Evolutionary conservation across 2,888 invertebrate species (phyloP).

Genomic region (Osmoderma eremita): DNA sequence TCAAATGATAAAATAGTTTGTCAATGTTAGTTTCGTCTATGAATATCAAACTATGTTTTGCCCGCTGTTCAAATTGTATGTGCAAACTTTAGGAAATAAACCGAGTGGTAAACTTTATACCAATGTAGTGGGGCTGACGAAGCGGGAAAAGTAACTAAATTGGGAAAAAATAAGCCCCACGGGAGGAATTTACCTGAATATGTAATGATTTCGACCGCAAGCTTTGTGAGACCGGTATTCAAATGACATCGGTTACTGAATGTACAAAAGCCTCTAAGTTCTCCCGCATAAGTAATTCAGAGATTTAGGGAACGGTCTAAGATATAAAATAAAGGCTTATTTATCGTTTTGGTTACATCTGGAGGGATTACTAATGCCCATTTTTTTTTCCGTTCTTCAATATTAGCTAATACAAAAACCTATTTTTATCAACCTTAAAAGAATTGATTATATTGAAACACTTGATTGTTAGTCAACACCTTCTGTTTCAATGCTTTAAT

Average conservation of each 20-base stretch:
- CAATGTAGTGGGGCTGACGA: constrained; percentile 3
- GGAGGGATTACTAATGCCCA: too few relatives aligned
- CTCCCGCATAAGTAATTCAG: constrained; percentile 24
- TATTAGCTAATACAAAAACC: too few relatives aligned
- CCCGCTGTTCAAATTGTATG: background rate
- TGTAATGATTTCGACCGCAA: constrained; percentile 19
- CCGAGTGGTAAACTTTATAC: constrained; percentile 15
- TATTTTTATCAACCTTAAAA: too few relatives aligned
- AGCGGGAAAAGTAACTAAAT: constrained; percentile 23
- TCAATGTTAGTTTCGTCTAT: constrained; percentile 1
- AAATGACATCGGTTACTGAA: constrained; percentile 26
- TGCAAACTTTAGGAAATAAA: constrained; percentile 10
- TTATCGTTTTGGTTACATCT: too few relatives aligned
- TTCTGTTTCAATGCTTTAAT: too few relatives aligned
- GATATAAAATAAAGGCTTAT: too few relatives aligned
- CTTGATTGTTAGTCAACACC: too few relatives aligned
- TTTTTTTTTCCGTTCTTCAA: too few relatives aligned
- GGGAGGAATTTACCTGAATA: constrained; percentile 30
- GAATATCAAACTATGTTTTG: constrained; percentile 5
- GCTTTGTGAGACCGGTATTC: constrained; percentile 21
- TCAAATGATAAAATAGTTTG: constrained; percentile 15
- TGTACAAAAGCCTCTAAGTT: background rate
- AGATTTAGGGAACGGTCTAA: background rate
- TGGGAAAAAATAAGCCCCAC: constrained; percentile 19
- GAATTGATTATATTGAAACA: too few relatives aligned